Evolutionary conservation across 2,888 invertebrate species (phyloP), one percentile per base, ranked within the genome.

Genomic region (Apocheima hispidaria): DNA sequence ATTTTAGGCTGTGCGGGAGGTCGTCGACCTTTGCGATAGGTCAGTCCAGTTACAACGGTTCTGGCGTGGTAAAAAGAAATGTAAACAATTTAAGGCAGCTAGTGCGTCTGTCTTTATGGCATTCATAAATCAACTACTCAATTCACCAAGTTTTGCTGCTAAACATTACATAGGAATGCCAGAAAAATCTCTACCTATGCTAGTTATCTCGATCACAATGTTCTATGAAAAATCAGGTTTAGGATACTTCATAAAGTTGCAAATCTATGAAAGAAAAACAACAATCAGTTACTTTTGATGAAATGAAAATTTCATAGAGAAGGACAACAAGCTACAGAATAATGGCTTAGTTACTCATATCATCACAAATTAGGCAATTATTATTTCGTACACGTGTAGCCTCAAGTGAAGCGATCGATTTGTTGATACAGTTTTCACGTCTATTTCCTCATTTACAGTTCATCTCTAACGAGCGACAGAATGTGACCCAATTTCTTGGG

Each of bases 41-140:
- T 71, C 71, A 68, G 77, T 82, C 74, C 79, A 78, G 82, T 80
- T 81, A 82, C 80, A 81, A 81, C 81, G 78, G 81, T 77, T 66
- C 73, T 62, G 56, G 65, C 73, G 73, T 71, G 74, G 69, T 70
- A 53, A 68, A 67, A 77, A 76, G 74, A 69, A 52, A 69, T 40
- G 68, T 69, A 78, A 78, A 74, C 72, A 77, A 74, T 72, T 71
- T 62, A 50, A 56, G 55, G 20, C 48, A 16, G 16, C 16, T 30
- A n/a, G 55, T 36, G 36, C n/a, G 20, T 14, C 16, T 18, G 20
- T 30, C 50, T 23, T 41, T 18, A 35, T 48, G 56, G 51, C 51
- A 56, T 51, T 56, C 40, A 41, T 46, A 28, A 35, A 40, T 16
- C 10, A 48, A 10, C 23, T 51, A 26, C 35, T 4, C 10, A n/a